These are phyloP conservation scores for Drosophila ambigua DNA, from an alignment of 1,140 invertebrate genomes.

Conservation along the genomic window DNA sequence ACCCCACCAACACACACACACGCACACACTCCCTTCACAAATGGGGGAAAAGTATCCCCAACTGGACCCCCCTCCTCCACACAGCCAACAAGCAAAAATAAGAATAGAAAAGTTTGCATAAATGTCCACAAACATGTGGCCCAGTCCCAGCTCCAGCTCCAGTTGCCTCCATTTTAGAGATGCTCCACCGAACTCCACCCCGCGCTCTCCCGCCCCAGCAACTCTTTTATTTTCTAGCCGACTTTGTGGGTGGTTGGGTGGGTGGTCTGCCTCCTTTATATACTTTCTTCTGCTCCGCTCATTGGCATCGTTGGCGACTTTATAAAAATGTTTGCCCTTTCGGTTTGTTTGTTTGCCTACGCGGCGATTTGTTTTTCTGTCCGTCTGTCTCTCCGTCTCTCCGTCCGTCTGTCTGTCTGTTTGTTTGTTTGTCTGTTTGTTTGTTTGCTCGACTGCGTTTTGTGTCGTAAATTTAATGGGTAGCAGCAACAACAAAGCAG, in stretches of 20 bases:
- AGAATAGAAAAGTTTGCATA: slow-evolving; percentile 67
- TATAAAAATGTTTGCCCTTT: slow-evolving; percentile 80
- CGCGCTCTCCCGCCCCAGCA: neutral
- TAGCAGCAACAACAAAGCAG: slow-evolving; percentile 48
- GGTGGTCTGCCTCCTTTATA: slow-evolving; percentile 9
- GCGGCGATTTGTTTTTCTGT: slow-evolving; percentile 56
- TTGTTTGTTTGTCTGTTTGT: slow-evolving; percentile 55
- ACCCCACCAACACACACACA: slow-evolving; percentile 6
- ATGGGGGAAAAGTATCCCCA: slow-evolving; percentile 17
- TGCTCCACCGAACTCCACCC: neutral
- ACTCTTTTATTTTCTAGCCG: slow-evolving; percentile 37
- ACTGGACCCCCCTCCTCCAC: slow-evolving; percentile 26
- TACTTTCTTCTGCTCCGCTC: slow-evolving; percentile 17
- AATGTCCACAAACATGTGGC: slow-evolving; percentile 79
- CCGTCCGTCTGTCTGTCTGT: slow-evolving; percentile 29
- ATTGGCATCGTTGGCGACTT: slow-evolving; percentile 66
- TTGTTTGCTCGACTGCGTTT: slow-evolving; percentile 75
- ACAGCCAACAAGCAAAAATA: slow-evolving; percentile 18
- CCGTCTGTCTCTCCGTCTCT: neutral
- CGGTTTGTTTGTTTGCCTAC: slow-evolving; percentile 72
- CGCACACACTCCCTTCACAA: slow-evolving; percentile 16
- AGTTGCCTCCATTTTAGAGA: slow-evolving; percentile 24
- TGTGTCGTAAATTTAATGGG: slow-evolving; percentile 81
- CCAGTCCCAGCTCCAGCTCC: slow-evolving; percentile 31
- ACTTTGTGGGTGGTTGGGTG: slow-evolving; percentile 15